Conservation (phyloP, 2,888 invertebrate species). For the Scrobipalpa costella region DNA sequence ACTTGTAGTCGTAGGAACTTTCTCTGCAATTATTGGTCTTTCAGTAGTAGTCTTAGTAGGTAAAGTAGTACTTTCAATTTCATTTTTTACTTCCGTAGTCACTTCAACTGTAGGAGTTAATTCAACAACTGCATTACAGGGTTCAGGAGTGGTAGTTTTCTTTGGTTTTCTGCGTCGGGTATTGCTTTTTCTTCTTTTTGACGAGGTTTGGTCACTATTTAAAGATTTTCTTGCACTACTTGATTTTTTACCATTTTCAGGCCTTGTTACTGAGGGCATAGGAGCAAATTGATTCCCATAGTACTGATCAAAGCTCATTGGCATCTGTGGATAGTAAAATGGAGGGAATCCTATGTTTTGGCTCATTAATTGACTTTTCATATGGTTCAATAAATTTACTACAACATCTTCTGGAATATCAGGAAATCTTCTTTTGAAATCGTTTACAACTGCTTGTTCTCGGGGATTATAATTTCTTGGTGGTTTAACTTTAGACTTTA, state of each 20-base stretch:
- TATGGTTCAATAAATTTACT: slow-evolving; percentile 36
- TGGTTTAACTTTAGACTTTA: slow-evolving; percentile 3
- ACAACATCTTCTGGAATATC: slow-evolving; percentile 40
- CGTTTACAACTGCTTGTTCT: slow-evolving; percentile 37
- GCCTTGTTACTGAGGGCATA: slow-evolving; percentile 15
- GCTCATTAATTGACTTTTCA: slow-evolving; percentile 36
- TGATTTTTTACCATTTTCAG: background rate
- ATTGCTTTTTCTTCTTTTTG: slow-evolving; percentile 27
- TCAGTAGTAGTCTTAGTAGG: background rate
- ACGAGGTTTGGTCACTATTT: background rate
- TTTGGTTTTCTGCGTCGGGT: slow-evolving; percentile 5
- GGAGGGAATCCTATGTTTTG: slow-evolving; percentile 25
- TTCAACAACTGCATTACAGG: background rate
- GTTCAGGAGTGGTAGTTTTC: background rate
- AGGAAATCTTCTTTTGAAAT: slow-evolving; percentile 40
- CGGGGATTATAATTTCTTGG: slow-evolving; percentile 26
- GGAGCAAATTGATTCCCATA: slow-evolving; percentile 32
- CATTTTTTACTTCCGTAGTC: background rate
- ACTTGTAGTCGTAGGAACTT: background rate
- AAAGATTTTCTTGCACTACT: background rate
- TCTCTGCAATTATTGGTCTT: background rate
- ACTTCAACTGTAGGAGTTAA: background rate
- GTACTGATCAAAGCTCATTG: slow-evolving; percentile 39
- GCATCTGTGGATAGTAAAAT: slow-evolving; percentile 33
- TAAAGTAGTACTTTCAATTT: slow-evolving; percentile 4